These are phyloP conservation scores for Labroides dimidiatus DNA, from an alignment of 2,797 vertebrate genomes.

Conservation along the genomic window DNA sequence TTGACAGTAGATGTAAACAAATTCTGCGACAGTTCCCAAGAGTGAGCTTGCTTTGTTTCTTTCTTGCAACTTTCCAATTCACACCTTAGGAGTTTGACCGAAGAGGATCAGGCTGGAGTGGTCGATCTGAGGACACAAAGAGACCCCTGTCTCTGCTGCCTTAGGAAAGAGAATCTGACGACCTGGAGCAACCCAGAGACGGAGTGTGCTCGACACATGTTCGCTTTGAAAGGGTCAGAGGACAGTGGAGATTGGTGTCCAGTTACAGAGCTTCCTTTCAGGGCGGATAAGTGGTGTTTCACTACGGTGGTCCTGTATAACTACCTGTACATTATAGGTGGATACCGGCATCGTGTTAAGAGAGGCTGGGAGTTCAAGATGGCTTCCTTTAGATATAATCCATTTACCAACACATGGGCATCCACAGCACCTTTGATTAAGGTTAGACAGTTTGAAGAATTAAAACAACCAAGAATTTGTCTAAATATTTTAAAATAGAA, in stretches of 20 bases:
- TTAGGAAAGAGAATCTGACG: constrained; percentile 85
- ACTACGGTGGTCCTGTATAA: constrained; percentile 84
- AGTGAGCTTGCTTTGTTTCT: not conserved
- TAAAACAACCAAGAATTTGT: not conserved
- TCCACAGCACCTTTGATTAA: constrained; percentile 80
- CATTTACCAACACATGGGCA: constrained; percentile 76
- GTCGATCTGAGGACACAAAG: constrained; percentile 69
- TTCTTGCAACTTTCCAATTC: constrained; percentile 13
- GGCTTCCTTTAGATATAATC: constrained; percentile 86
- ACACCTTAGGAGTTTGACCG: constrained; percentile 57
- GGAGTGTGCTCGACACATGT: constrained; percentile 71
- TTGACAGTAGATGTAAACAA: not conserved
- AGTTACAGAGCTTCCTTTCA: constrained; percentile 81
- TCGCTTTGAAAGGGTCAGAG: constrained; percentile 65
- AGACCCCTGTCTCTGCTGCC: constrained; percentile 71
- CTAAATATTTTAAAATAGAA: constrained; percentile 3
- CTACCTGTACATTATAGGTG: constrained; percentile 87
- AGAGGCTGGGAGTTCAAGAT: constrained; percentile 85
- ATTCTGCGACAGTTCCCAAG: not conserved
- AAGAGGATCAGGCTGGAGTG: constrained; percentile 64
- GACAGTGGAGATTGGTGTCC: constrained; percentile 71
- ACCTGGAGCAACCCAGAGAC: constrained; percentile 69
- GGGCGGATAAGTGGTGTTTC: constrained; percentile 87
- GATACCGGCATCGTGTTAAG: constrained; percentile 76
- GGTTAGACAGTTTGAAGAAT: constrained; percentile 61